A percentile compares a stretch with the other conserved stretches of the same genome.
Evolutionary conservation across 2,797 vertebrate genomes (phyloP).

Genomic region (Coregonus suidteri): DNA sequence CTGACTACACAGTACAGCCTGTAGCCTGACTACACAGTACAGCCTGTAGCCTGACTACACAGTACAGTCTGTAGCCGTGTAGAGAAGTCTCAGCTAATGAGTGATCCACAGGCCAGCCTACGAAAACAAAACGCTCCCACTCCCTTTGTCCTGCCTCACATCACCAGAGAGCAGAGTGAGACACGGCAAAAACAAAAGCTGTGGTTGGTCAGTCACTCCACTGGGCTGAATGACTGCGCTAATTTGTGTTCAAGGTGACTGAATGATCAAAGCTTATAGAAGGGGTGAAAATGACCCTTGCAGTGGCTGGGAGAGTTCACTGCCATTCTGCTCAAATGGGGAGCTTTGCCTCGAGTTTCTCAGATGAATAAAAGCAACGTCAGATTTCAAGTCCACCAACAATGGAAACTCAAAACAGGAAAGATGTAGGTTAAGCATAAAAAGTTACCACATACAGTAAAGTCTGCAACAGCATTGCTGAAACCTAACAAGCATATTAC

Average conservation of each 20-base stretch:
- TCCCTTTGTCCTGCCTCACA: not conserved
- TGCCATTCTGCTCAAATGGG: not conserved
- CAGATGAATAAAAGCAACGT: not conserved
- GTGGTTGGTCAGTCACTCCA: constrained; percentile 3
- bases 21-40: not conserved
- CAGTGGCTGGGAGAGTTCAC: not conserved
- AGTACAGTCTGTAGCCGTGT: not conserved
- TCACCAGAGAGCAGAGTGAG: not conserved
- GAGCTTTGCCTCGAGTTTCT: not conserved
- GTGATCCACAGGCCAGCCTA: not conserved
- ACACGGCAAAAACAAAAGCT: not conserved
- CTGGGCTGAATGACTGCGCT: not conserved
- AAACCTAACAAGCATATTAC: not conserved
- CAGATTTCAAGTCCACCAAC: not conserved
- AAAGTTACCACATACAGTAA: not conserved
- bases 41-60: not conserved
- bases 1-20: not conserved
- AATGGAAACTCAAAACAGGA: too few relatives aligned
- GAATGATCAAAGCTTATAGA: not conserved
- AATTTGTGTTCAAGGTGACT: constrained; percentile 5
- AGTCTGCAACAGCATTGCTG: not conserved
- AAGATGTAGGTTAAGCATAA: not conserved
- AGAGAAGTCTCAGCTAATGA: not conserved
- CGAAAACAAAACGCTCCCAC: not conserved
- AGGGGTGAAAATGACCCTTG: not conserved